Base-by-base conservation (phyloP, 2,113 vertebrate genomes). In the Marmota monax region DNA sequence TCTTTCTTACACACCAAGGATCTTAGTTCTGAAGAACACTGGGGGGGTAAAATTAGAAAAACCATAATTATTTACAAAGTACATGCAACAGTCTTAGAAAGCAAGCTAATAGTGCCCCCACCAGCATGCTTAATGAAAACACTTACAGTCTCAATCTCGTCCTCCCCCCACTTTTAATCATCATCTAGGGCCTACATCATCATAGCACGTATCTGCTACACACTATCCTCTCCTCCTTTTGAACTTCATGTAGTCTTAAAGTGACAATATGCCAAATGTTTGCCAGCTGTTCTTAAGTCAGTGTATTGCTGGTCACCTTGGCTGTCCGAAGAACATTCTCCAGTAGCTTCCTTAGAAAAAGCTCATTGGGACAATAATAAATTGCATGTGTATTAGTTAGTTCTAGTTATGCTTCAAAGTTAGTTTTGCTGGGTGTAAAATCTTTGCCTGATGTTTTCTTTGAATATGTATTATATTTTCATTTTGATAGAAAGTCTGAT, bases 381-480 rank as follows among this genome's bases (percentile, higher is more conserved):
- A 27, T 63, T 9, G 2, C 11, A 58, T 48, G 34, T 79, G 70
- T 61, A 58, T 39, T 42, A 48, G 5, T 88, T 82, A 39, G 23
- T 92, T 65, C 84, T 22, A 34, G 20, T 37, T 88, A 45, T 48
- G 23, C 6, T 16, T 45, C 4, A 53, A 80, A 88, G 78, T 80
- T 45, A 77, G 51, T 93, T 93, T 96, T 84, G 13, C 94, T 92
- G 27, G n/a, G 48, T 87, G 90, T 92, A 70, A 92, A 90, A 76
- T 84, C 23, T 29, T 84, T 65, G 16, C 2, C 29, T 84, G n/a
- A 79, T 65, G 23, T 29, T 58, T 76, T 48, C 25, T 91, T 92
- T 83, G 12, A 89, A 42, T 83, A 58, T 88, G 37, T 45, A 37
- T 65, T 39, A 17, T 84, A 11, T n/a, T 90, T 56, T 73, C 16